Base-by-base conservation (phyloP, 2,113 vertebrate genomes). In the Gorsachius goisagi region DNA sequence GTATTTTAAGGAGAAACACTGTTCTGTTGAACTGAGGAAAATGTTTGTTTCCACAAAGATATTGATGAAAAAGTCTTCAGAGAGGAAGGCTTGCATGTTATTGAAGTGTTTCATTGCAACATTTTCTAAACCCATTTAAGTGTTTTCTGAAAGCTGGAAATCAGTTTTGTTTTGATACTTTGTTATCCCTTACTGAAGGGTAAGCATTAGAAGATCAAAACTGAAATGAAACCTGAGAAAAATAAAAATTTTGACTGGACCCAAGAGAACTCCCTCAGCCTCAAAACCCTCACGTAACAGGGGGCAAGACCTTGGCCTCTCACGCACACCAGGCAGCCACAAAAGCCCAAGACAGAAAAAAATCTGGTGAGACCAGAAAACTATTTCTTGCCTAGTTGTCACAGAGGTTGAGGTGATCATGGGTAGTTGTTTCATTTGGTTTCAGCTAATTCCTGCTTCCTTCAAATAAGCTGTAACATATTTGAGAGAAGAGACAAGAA, bases 151-250 rank as follows among this genome's bases (percentile, higher is more conserved):
- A 78, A 39, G 26, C 78, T 93, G 85, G 39, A 85, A 95, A 85
- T 91, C 4, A 90, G 12, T 91, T 82, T 67, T 72, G 58, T 44
- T 89, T 82, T 85, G 28, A 8, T 81, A 12, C 9, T 73, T 67
- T 62, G 13, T 49, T 85, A 41, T 85, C 41, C 16, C 33, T 93
- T 53, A 45, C 26, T 37, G 28, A 66, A 41, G 28, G 50, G 37
- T n/a, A 88, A 90, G 88, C 32, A 62, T 50, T 39, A 69, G 53
- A 85, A 89, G 53, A 91, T 80, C 44, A 86, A 94, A 93, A 79
- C 45, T 37, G 58, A 90, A 80, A 82, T 66, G 45, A 88, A 94
- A 88, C 15, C 9, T 23, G 27, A 60, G 68, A 62, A 90, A 95
- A 88, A 44, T 2, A 27, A 63, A 89, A 85, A 39, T 26, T 68